Evolutionary conservation across 2,113 vertebrate genomes (phyloP), one percentile per base, ranked within the genome.

Genomic region (Excalfactoria chinensis): DNA sequence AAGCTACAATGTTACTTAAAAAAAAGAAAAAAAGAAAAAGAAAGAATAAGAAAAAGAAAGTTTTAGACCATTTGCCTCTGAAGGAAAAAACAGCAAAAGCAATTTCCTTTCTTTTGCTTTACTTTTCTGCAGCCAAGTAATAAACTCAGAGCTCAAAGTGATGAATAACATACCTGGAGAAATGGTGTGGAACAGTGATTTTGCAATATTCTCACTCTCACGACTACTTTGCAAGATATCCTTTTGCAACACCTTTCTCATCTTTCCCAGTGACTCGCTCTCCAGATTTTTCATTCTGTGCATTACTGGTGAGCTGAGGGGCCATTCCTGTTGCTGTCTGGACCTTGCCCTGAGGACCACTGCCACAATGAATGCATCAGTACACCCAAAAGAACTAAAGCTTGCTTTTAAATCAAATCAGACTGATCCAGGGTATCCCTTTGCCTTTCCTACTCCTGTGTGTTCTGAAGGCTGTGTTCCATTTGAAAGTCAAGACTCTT

Each of bases 91-190:
- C 21, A 71, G 41, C 30, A 86, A 82, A 94, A 89, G 32, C 23
- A 9, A 69, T 85, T 92, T 88, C 55, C 26, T 89, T 76, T 82
- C 67, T 85, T 68, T 82, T 79, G 56, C 41, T 86, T 62, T 73
- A 69, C 19, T 58, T 76, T 86, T 82, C 55, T 40, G 62, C 28
- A 87, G 71, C 25, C 25, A 58, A 26, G 44, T n/a, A 88, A 92
- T 84, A 92, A 75, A 90, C 17, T 55, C 51, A 46, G 68, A 86
- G 74, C 76, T 80, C 89, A 67, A 91, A 95, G 51, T 23, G 56
- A 82, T 37, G 41, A 92, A 86, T 80, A 82, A 84, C 41, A 83
- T 55, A 91, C 26, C 59, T 76, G 35, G 46, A 63, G 78, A 53
- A 93, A 86, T 35, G 63, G 48, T 14, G 6, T 87, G 86, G 84